Evolutionary conservation across 2,888 invertebrate genomes (phyloP).

Genomic region (Pristionchus entomophagus): DNA sequence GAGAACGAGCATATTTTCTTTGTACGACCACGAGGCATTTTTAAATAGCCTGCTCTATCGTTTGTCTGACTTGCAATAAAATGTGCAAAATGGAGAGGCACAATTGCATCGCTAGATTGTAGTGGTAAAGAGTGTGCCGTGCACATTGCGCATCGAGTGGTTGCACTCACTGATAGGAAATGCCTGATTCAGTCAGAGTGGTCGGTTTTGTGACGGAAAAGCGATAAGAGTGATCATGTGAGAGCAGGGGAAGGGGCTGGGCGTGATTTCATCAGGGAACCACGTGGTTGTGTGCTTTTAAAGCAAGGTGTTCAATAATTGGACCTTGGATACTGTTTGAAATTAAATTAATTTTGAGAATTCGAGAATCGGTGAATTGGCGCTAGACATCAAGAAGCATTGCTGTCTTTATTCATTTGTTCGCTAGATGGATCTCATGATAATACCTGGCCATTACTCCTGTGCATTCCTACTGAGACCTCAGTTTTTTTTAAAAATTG

Average conservation of each 20-base stretch:
- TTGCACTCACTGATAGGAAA: not conserved
- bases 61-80: too few species aligned
- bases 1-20: too few species aligned
- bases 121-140: not conserved
- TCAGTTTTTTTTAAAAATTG: not conserved
- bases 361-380: too few species aligned
- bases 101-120: too few species aligned
- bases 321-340: not conserved
- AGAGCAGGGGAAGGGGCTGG: not conserved
- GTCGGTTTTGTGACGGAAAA: not conserved
- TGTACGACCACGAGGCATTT: too few species aligned
- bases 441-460: too few species aligned
- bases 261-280: slow-evolving; percentile 21
- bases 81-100: not conserved
- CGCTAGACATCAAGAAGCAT: too few species aligned
- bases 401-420: too few species aligned
- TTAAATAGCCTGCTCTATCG: too few species aligned
- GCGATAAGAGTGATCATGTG: slow-evolving; percentile 2
- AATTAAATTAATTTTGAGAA: not conserved
- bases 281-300: not conserved
- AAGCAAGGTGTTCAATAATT: too few species aligned
- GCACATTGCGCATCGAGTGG: not conserved
- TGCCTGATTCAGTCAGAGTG: not conserved
- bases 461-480: too few species aligned
- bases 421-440: too few species aligned